Conservation (phyloP, 2,113 vertebrate species). For the Gallinago jamesoni region DNA sequence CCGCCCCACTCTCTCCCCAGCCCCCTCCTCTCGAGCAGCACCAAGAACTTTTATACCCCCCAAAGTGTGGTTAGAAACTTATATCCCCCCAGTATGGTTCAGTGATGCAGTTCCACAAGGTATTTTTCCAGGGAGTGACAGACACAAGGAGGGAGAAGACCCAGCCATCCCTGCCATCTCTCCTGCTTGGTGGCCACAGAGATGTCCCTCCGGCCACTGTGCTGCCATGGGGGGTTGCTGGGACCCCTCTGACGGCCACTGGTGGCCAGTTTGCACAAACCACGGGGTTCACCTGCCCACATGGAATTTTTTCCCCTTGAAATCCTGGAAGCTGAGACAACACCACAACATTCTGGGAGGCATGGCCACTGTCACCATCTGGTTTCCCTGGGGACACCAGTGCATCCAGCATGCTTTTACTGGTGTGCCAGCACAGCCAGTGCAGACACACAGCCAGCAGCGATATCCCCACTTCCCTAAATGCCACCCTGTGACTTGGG, state of each 20-base stretch:
- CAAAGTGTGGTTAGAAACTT: accelerated
- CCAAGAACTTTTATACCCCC: not conserved
- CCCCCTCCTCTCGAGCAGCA: accelerated
- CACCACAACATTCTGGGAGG: not conserved
- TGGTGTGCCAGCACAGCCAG: accelerated
- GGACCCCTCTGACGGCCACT: not conserved
- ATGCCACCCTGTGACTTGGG: not conserved
- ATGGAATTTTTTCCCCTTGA: not conserved
- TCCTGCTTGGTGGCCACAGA: not conserved
- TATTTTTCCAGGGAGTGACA: accelerated
- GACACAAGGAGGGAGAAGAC: not conserved
- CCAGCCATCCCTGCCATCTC: not conserved
- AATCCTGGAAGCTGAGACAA: accelerated
- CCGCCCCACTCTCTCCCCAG: not conserved
- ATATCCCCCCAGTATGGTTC: not conserved
- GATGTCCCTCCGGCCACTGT: accelerated
- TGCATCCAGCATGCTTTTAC: too few species aligned
- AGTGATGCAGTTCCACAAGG: not conserved
- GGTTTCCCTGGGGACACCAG: accelerated
- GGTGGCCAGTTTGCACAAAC: not conserved
- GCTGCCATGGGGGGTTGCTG: not conserved
- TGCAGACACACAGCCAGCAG: not conserved
- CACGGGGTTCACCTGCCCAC: not conserved
- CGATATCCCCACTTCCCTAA: not conserved
- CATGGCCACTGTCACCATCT: accelerated